These are phyloP conservation scores for Tenrec ecaudatus DNA, from an alignment of 2,113 vertebrate species.

Conservation along the genomic window DNA sequence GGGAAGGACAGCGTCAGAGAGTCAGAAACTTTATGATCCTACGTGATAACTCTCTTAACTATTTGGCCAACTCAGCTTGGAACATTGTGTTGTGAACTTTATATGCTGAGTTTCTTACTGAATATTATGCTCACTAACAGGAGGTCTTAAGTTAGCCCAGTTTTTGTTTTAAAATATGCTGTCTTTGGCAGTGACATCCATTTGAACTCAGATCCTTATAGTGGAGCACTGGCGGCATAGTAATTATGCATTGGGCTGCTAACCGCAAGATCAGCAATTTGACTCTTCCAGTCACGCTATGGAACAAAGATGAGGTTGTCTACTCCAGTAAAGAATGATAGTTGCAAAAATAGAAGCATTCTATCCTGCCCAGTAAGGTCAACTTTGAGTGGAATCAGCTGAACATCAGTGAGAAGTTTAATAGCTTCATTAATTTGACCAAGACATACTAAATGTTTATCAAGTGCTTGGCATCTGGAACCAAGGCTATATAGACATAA, in stretches of 20 bases:
- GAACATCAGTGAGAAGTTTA: neutral
- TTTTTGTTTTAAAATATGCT: neutral
- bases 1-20: constrained; percentile 24
- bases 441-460: neutral
- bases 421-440: constrained; percentile 18
- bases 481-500: neutral
- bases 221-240: too few species aligned
- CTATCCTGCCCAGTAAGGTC: too few species aligned
- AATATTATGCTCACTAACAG: constrained; percentile 44
- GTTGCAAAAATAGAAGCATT: too few species aligned
- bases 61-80: neutral
- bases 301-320: too few species aligned
- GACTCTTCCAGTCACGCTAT: too few species aligned
- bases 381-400: too few species aligned
- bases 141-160: neutral
- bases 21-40: neutral
- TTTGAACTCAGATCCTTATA: neutral
- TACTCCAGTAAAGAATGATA: too few species aligned
- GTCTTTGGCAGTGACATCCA: neutral
- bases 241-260: too few species aligned
- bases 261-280: too few species aligned
- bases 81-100: neutral
- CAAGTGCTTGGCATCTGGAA: neutral
- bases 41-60: neutral
- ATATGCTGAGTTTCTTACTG: constrained; percentile 3